Evolutionary conservation across 2,113 vertebrate species (phyloP), one percentile per base, ranked within the genome.

Genomic region (Edolisoma coerulescens): DNA sequence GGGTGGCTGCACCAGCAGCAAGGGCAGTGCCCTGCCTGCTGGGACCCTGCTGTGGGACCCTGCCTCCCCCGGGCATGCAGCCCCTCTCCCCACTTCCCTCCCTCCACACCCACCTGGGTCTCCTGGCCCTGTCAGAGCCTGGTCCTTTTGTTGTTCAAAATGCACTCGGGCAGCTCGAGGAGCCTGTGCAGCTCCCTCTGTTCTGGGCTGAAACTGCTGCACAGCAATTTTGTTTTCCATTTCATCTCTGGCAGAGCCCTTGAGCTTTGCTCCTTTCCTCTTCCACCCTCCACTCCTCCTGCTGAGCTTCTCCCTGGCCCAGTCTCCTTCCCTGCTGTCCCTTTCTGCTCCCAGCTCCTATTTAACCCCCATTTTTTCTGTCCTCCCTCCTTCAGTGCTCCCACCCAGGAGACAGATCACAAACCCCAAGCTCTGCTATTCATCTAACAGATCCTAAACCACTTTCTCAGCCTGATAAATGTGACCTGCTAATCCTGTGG

Each of bases 1-100:
- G 64, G n/a, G 39, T 0, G 7, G 9, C 8, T 0, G 1, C 21
- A 3, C 16, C 1, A 1, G 23, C 49, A 68, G 39, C 16, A 6
- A 27, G 69, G 2, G 32, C 70, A 10, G 42, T 16, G 68, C 28
- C 27, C n/a, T n/a, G 37, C 20, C 33, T 64, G 47, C 33, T n/a
- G 57, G 57, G n/a, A 17, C 74, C n/a, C 59, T 47, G 37, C 32
- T 68, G 20, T 5, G 33, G 33, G 44, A 30, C 42, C 23, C 42
- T 59, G 35, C 32, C 30, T 61, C 7, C 24, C 50, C 19, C 3
- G 2, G 33, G 61, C 44, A 44, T 4, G 19, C 32, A 33, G 63
- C 45, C 28, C 37, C 33, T 19, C 32, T 57, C 24, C 73, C 63
- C 21, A 7, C 30, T n/a, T 22, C 7, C 27, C 45, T 37, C 45